Conservation (phyloP, 2,888 invertebrate genomes). For the Dynastes maya region DNA sequence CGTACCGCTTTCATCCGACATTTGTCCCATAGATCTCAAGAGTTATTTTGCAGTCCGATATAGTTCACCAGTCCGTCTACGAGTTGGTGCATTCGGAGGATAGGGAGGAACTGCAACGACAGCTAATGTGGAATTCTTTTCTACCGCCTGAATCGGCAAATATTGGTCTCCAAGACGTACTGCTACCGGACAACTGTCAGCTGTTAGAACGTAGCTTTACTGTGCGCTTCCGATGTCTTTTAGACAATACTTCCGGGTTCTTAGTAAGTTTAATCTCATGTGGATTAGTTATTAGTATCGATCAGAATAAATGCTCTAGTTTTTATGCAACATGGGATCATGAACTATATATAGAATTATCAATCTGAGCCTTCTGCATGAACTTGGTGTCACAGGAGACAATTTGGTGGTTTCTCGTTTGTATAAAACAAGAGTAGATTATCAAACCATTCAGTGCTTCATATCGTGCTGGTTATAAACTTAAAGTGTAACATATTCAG, state of each 20-base stretch:
- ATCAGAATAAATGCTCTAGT: no score
- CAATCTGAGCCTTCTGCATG: no score
- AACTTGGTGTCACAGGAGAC: no score
- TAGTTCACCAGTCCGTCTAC: conserved; percentile 99
- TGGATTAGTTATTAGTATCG: no score
- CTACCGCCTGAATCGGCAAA: conserved; percentile 85
- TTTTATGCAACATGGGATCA: no score
- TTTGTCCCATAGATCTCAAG: conserved; percentile 43
- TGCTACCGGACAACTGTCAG: conserved; percentile 91
- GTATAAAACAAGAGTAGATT: no score
- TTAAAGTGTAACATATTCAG: no score
- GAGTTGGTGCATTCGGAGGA: conserved; percentile 99
- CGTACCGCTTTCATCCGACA: conserved; percentile 62
- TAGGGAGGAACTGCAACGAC: conserved; percentile 95
- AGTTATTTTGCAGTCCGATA: conserved; percentile 90
- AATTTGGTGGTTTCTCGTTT: no score
- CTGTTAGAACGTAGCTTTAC: conserved; percentile 97
- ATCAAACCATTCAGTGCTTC: no score
- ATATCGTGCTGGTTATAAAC: no score
- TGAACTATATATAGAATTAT: no score
- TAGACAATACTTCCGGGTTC: conserved; percentile 99
- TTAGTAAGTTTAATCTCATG: conserved; percentile 78
- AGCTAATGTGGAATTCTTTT: conserved; percentile 95
- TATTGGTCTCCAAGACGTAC: conserved; percentile 88
- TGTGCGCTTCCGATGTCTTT: conserved; percentile 97